Evolutionary conservation across 2,797 vertebrate genomes (phyloP).

Genomic region (Poliocrania exsul): DNA sequence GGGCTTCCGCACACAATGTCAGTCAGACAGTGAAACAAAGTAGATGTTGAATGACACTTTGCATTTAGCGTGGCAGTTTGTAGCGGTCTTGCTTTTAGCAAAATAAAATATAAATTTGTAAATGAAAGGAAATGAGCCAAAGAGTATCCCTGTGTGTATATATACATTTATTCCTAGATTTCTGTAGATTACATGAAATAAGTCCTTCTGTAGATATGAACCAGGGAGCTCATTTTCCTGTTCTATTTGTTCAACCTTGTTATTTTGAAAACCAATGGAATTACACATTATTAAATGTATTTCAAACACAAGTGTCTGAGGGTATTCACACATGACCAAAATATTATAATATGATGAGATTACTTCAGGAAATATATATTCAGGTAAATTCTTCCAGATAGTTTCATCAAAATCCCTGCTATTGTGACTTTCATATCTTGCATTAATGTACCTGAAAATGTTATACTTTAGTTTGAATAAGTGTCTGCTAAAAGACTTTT

Average conservation of each 20-base stretch:
- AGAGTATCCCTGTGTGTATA: neutral
- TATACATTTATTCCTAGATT: neutral
- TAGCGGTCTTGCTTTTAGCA: neutral
- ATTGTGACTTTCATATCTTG: conserved; percentile 8
- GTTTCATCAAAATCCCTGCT: neutral
- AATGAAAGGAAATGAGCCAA: neutral
- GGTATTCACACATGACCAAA: neutral
- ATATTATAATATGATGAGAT: neutral
- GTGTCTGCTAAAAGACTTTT: neutral
- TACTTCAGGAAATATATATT: neutral
- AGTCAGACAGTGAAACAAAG: neutral
- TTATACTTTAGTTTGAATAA: neutral
- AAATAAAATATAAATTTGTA: neutral
- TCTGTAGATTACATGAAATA: neutral
- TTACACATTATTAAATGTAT: neutral
- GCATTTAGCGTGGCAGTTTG: neutral
- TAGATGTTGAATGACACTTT: neutral
- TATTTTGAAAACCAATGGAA: neutral
- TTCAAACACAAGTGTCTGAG: neutral
- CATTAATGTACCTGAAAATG: conserved; percentile 47
- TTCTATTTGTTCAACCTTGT: neutral
- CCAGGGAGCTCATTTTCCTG: neutral
- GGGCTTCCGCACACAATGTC: neutral
- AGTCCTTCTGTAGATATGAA: neutral
- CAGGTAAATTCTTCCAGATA: neutral